Conservation (phyloP, 2,797 vertebrate species). For the Cryptoblepharus egeriae region DNA sequence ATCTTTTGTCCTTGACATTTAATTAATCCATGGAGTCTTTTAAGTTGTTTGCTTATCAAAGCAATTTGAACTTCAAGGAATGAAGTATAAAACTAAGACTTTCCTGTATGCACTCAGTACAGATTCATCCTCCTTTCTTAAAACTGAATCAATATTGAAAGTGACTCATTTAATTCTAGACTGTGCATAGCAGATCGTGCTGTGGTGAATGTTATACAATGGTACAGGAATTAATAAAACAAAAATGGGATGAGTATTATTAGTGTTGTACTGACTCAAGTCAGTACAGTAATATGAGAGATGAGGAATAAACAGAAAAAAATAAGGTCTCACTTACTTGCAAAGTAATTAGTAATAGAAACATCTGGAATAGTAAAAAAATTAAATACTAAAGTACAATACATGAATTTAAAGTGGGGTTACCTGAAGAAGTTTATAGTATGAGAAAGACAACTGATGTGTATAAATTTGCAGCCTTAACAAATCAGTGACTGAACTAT, state of each 20-base stretch:
- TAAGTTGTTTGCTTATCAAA: constrained; percentile 54
- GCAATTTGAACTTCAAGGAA: constrained; percentile 61
- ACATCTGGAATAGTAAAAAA: too few relatives aligned
- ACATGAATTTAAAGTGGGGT: neutral
- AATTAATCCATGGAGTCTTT: constrained; percentile 65
- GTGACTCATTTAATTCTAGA: constrained; percentile 31
- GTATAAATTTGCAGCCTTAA: too few relatives aligned
- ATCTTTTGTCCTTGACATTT: constrained; percentile 57
- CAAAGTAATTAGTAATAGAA: neutral
- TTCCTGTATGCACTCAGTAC: constrained; percentile 56
- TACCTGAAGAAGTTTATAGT: too few relatives aligned
- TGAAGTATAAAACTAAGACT: constrained; percentile 55
- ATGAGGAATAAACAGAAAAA: constrained; percentile 3
- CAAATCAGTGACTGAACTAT: too few relatives aligned
- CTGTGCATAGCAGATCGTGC: constrained; percentile 34
- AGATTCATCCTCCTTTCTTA: constrained; percentile 48
- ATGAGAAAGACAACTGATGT: too few relatives aligned
- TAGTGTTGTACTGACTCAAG: constrained; percentile 5
- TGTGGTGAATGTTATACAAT: neutral
- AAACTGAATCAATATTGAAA: constrained; percentile 48
- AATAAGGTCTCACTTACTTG: neutral
- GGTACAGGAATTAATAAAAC: neutral
- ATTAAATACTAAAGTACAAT: neutral
- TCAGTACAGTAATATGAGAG: neutral
- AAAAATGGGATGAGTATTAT: constrained; percentile 26